Evolutionary conservation across 2,888 invertebrate genomes (phyloP).

Genomic region (Netelia fuscicornis): DNA sequence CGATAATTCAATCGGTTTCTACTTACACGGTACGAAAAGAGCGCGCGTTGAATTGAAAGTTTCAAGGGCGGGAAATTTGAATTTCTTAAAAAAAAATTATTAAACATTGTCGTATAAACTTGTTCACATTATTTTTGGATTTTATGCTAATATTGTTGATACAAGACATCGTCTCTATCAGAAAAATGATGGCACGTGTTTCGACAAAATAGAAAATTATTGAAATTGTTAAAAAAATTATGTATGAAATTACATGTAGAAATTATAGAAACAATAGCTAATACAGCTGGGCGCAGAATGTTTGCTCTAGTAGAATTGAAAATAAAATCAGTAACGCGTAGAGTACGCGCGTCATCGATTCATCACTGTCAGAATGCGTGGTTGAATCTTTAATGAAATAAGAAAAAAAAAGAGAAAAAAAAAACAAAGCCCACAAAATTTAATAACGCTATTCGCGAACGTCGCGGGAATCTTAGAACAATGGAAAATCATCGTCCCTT

Average conservation of each 20-base stretch:
- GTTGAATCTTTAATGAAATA: conserved; percentile 1
- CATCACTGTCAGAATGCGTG: not conserved
- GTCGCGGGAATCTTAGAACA: conserved; percentile 55
- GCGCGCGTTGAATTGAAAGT: not conserved
- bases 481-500: conserved; percentile 63
- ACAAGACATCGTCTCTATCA: no score
- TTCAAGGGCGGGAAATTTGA: not conserved
- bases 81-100: not conserved
- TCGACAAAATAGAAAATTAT: no score
- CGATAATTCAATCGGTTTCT: not conserved
- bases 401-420: not conserved
- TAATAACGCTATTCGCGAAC: conserved; percentile 38
- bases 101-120: not conserved
- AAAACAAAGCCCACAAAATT: conserved; percentile 38
- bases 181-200: no score
- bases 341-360: no score
- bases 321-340: no score
- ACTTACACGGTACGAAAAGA: not conserved
- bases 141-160: no score
- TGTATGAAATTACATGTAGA: no score
- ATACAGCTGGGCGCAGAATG: no score
- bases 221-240: no score
- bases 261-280: no score
- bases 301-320: no score
- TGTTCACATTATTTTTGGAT: no score